Percentiles rank a stretch among this genome's conserved stretches.
Conservation (phyloP, 2,797 vertebrate genomes). For the Tiaroga cobitis region DNA sequence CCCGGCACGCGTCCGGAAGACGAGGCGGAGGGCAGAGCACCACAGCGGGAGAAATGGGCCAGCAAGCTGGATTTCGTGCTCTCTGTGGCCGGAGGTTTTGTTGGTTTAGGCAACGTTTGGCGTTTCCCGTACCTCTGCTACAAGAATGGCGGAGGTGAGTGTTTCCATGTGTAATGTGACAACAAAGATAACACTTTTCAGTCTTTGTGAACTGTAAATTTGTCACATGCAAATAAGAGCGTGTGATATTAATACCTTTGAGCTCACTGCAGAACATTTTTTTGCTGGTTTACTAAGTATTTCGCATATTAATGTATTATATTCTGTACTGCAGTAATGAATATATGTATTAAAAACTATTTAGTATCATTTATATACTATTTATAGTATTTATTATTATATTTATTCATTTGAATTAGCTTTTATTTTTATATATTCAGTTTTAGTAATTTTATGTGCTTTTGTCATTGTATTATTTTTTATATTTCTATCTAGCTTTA, state of each 20-base stretch:
- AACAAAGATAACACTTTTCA: background rate
- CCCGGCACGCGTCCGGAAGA: conserved; percentile 94
- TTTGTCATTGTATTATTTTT: background rate
- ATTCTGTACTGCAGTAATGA: background rate
- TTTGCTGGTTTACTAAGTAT: no score
- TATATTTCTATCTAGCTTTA: background rate
- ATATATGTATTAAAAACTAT: background rate
- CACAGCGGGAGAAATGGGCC: conserved; percentile 98
- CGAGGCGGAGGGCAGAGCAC: conserved; percentile 93
- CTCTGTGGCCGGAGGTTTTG: conserved; percentile 96
- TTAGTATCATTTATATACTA: background rate
- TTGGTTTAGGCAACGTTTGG: conserved; percentile 98
- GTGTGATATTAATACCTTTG: background rate
- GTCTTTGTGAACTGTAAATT: background rate
- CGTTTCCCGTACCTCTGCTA: conserved; percentile 99
- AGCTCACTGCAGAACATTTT: background rate
- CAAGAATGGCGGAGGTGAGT: conserved; percentile 97
- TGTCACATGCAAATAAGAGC: background rate
- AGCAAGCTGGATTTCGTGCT: conserved; percentile 99
- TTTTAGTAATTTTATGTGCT: background rate
- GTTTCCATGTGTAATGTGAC: background rate
- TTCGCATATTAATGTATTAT: background rate
- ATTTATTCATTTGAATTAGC: background rate
- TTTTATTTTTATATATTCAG: no score
- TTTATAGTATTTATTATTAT: background rate